Base-by-base conservation (phyloP, 2,113 vertebrate genomes). In the Platysteira castanea region DNA sequence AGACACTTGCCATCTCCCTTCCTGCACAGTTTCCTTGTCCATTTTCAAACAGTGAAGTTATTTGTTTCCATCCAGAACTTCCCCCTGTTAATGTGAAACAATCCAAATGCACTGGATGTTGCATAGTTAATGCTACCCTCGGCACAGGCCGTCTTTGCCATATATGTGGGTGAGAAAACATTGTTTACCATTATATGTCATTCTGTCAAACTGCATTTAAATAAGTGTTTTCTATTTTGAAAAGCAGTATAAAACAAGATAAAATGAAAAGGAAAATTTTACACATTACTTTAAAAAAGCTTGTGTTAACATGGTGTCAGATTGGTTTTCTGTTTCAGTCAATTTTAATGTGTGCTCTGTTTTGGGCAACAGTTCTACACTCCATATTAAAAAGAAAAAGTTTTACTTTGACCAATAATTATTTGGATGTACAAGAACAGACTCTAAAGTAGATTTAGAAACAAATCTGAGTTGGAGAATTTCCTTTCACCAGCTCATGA, bases 71-170 rank as follows among this genome's bases (percentile, higher is more conserved):
- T 52, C 21, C 24, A 84, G 39, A 91, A 26, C 11, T 42, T 67
- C 6, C 4, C 4, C 4, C 11, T 63, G 11, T 54, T 56, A 6
- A 19, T 30, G 5, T 26, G 26, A 68, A 93, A 33, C 3, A 5
- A 33, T 49, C 11, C 4, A 47, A 79, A 28, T 1, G 1, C 13
- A 49, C 6, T 12, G 6, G 31, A 28, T 54, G 22, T 50, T 30
- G 27, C 49, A 46, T 3, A 64, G 16, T 33, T 76, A 47, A 27
- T 70, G 42, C n/a, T 74, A 4, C 47, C 46, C 15, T 23, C 19
- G 37, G 18, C 26, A 30, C 1, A 10, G 24, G 8, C 39, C 0
- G 0, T 47, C 30, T 81, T 67, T 54, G 26, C 17, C 28, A 21
- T 24, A 23, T n/a, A 0, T 28, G 5, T 59, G 30, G n/a, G 10